These are phyloP conservation scores for Phenacoccus solenopsis DNA, from an alignment of 1,140 invertebrate species.

Conservation along the genomic window DNA sequence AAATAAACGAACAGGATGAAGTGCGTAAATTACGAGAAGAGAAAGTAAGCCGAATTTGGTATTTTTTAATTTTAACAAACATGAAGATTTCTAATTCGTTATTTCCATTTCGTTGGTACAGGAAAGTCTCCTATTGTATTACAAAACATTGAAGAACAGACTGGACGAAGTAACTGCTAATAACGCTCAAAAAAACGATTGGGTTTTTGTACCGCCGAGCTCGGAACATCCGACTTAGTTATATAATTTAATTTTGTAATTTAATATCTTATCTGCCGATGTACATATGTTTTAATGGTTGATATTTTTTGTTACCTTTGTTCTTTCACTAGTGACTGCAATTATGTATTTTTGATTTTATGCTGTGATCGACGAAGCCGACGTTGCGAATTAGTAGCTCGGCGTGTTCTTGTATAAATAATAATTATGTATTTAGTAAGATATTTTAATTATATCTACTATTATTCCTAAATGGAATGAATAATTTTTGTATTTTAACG, in stretches of 20 bases:
- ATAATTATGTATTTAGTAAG: too few species aligned
- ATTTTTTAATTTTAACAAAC: neutral
- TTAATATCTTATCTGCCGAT: neutral
- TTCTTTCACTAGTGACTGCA: neutral
- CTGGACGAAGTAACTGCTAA: neutral
- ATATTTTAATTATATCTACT: too few species aligned
- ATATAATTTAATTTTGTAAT: too few species aligned
- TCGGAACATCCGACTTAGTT: neutral
- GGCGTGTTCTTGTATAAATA: too few species aligned
- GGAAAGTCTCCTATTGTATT: neutral
- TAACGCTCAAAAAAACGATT: neutral
- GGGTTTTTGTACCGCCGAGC: neutral
- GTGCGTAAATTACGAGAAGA: conserved; percentile 23
- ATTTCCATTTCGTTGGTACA: neutral
- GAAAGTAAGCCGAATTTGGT: conserved; percentile 33
- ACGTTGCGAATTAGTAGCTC: too few species aligned
- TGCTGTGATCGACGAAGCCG: neutral
- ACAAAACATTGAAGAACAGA: neutral
- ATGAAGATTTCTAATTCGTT: neutral
- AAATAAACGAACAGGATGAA: neutral
- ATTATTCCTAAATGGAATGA: too few species aligned
- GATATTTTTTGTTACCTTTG: neutral
- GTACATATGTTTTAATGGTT: neutral
- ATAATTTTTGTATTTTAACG: too few species aligned
- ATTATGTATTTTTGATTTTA: neutral